These are phyloP conservation scores for Hylomyscus alleni DNA, from an alignment of 2,797 vertebrate species.

Conservation along the genomic window DNA sequence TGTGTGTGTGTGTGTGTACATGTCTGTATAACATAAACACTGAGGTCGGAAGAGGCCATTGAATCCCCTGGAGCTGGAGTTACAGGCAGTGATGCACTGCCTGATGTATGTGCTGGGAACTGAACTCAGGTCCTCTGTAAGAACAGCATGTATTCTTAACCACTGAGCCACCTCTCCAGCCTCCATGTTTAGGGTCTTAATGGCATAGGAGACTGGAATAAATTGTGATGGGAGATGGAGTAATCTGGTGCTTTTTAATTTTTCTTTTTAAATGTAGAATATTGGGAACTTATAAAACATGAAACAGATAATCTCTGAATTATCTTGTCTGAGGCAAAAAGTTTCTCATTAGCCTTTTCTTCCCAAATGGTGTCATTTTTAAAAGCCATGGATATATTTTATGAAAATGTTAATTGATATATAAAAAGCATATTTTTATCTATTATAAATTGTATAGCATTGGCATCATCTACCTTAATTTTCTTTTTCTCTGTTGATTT, in stretches of 20 bases:
- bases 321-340: neutral
- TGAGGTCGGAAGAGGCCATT: neutral
- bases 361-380: neutral
- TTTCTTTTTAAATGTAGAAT: neutral
- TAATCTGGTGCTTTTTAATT: neutral
- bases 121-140: neutral
- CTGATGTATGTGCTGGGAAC: neutral
- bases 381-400: neutral
- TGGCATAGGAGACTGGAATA: neutral
- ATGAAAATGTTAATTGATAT: neutral
- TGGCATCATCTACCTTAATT: neutral
- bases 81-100: neutral
- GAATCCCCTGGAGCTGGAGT: neutral
- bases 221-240: neutral
- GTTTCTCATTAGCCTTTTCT: neutral
- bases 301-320: neutral
- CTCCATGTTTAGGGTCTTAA: neutral
- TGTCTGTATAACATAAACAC: neutral
- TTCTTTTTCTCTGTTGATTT: constrained; percentile 21
- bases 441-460: neutral
- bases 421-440: neutral
- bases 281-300: neutral
- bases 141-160: neutral
- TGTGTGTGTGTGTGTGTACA: neutral
- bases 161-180: neutral